A percentile compares a stretch with the other conserved stretches of the same genome.
Conservation (phyloP, 1,140 invertebrate species). For the Epicauta chinensis region DNA sequence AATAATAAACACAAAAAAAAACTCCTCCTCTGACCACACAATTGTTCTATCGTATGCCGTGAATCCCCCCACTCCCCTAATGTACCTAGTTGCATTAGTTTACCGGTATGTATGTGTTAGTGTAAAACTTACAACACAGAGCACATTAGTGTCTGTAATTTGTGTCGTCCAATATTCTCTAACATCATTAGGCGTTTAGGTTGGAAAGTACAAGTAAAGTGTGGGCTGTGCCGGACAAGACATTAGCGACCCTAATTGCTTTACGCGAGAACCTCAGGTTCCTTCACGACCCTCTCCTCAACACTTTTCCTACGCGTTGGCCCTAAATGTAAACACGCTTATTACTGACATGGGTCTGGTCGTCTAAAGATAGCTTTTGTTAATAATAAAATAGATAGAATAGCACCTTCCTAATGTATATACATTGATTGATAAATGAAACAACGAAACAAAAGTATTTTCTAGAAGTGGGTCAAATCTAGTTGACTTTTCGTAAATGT, state of each 20-base stretch:
- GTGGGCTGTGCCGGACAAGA: constrained; percentile 35
- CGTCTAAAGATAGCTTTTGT: background rate
- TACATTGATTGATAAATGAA: too few relatives aligned
- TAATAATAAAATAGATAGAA: constrained; percentile 10
- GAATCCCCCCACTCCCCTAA: too few relatives aligned
- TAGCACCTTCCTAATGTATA: too few relatives aligned
- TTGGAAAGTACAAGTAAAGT: constrained; percentile 32
- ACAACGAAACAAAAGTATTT: too few relatives aligned
- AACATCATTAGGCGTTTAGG: constrained; percentile 35
- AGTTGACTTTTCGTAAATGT: background rate
- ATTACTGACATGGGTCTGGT: constrained; percentile 1
- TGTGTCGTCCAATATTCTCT: constrained; percentile 28
- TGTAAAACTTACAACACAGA: constrained; percentile 21
- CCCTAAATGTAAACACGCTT: too few relatives aligned
- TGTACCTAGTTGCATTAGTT: too few relatives aligned
- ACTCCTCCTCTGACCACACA: too few relatives aligned
- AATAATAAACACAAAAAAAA: too few relatives aligned
- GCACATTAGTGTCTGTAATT: constrained; percentile 28
- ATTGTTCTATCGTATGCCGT: too few relatives aligned
- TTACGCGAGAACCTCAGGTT: constrained; percentile 23
- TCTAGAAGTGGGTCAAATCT: background rate
- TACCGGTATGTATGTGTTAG: too few relatives aligned
- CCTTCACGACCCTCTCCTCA: constrained; percentile 5
- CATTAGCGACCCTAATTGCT: constrained; percentile 37
- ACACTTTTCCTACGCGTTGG: background rate